Evolutionary conservation across 1,140 invertebrate genomes (phyloP), one percentile per base, ranked within the genome.

Genomic region (Drosophila pallidifrons): DNA sequence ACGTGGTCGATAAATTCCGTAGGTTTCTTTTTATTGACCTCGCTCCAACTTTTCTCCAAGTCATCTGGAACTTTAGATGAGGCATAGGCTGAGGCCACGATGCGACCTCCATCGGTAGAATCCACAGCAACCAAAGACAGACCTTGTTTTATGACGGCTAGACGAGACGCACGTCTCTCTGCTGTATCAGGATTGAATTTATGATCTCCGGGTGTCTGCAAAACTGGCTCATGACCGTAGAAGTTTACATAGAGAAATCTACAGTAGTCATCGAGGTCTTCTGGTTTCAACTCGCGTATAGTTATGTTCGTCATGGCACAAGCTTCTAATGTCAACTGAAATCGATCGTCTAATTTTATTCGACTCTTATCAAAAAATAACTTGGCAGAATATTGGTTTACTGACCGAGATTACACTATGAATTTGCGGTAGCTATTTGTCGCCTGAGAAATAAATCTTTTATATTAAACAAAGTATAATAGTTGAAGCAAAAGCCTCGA

Each of bases 81-180:
- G 1, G 75, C 68, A 43, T 81, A 20, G 5, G 58, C 78, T 10
- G 68, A 54, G 20, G 81, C 85, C 16, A 88, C 85, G 47, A 89
- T 79, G 15, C 65, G 74, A n/a, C 54, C 54, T 0, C 13, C 45
- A 5, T 55, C 20, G 28, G 11, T 63, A 13, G 35, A 38, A 47
- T 89, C 74, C 5, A 87, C 57, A 32, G 82, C 83, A 41, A 70
- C 68, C 43, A 89, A n/a, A 0, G 85, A 88, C 1, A 75, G 67
- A 5, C 75, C 75, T 47, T 81, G 77, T 0, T 8, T 5, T 1
- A 88, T 52, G 5, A 81, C 54, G 6, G 49, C 69, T 41, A 79
- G 79, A 0, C 20, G 11, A n/a, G n/a, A 35, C 80, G 67, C n/a
- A 58, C 30, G 7, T 66, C 76, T 11, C 4, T 13, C n/a, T 1